Evolutionary conservation across 2,113 vertebrate genomes (phyloP), one percentile per base, ranked within the genome.

Genomic region (Phrynosoma blainvillii): DNA sequence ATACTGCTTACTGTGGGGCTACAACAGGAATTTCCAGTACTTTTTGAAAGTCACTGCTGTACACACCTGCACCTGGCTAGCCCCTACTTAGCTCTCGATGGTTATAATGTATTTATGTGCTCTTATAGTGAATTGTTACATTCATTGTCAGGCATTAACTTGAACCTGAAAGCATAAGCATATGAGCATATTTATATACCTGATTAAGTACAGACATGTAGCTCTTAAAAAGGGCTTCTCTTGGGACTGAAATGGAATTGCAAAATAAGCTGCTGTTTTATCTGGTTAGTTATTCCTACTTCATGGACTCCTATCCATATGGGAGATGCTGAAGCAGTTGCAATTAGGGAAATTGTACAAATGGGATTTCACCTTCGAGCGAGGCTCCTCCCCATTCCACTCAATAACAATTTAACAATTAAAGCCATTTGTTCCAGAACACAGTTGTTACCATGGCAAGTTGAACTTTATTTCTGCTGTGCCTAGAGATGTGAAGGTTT

Each of bases 311-410:
- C n/a, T 25, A 47, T 18, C 66, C 66, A 68, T 27, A 25, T 27
- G 25, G 23, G 66, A 68, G 9, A 68, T 68, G 12, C 79, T 56
- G 54, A 82, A 82, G 70, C 79, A 42, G 32, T 74, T n/a, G 70
- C 56, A 87, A 66, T 82, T 82, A 82, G 56, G 56, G 47, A 65
- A 82, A 82, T 56, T n/a, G 25, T 80, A 36, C 85, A 79, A 79
- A 70, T 52, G 70, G 86, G 70, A 76, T 87, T 82, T 75, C 76
- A 6, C 18, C 56, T 27, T 75, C 25, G 21, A 82, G 59, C 14
- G 47, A 75, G n/a, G 18, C 18, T n/a, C 79, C 70, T 81, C 13
- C 59, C 59, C 59, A 62, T 36, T 77, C 32, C 18, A 74, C 52
- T 81, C 66, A 21, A 74, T 82, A 76, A 62, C 66, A 23, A 75